Conservation (phyloP, 2,797 vertebrate genomes). For the Etheostoma nigrum region DNA sequence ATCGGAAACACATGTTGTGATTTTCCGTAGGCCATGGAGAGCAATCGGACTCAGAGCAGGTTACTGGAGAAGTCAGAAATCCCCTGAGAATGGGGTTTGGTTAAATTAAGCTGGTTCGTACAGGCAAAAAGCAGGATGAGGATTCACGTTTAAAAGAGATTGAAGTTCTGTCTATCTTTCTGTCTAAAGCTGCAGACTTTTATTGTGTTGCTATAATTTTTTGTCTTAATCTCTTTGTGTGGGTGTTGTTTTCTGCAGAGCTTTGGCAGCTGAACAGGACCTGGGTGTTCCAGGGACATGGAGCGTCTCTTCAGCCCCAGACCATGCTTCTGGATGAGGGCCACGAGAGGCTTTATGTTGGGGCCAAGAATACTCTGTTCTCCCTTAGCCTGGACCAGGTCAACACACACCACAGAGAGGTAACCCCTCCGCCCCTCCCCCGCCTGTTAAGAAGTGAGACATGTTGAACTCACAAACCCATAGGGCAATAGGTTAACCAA, state of each 20-base stretch:
- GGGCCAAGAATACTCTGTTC: conserved; percentile 93
- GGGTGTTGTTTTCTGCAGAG: conserved; percentile 82
- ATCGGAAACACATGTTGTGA: conserved; percentile 69
- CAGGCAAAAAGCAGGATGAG: not conserved
- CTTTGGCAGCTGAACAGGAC: conserved; percentile 96
- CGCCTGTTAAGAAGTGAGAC: conserved; percentile 26
- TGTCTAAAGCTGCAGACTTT: not conserved
- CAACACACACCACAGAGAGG: conserved; percentile 91
- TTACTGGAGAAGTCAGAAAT: conserved; percentile 30
- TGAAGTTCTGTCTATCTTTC: conserved; percentile 2
- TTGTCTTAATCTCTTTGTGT: conserved; percentile 39
- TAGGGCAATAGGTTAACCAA: conserved; percentile 17
- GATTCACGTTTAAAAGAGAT: conserved; percentile 7
- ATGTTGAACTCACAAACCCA: conserved; percentile 21
- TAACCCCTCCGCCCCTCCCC: conserved; percentile 60
- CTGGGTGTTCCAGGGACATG: conserved; percentile 90
- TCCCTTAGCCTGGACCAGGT: conserved; percentile 94
- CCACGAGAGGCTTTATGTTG: conserved; percentile 93
- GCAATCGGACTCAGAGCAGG: conserved; percentile 27
- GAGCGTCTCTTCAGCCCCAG: conserved; percentile 89
- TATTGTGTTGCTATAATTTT: conserved; percentile 17
- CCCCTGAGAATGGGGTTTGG: conserved; percentile 22
- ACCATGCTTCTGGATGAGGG: conserved; percentile 95
- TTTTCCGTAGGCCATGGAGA: conserved; percentile 41
- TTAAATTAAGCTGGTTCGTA: conserved; percentile 31